A percentile compares a stretch with the other conserved stretches of the same genome.
Conservation (phyloP, 2,797 vertebrate genomes). For the Ispidina lecontei region DNA sequence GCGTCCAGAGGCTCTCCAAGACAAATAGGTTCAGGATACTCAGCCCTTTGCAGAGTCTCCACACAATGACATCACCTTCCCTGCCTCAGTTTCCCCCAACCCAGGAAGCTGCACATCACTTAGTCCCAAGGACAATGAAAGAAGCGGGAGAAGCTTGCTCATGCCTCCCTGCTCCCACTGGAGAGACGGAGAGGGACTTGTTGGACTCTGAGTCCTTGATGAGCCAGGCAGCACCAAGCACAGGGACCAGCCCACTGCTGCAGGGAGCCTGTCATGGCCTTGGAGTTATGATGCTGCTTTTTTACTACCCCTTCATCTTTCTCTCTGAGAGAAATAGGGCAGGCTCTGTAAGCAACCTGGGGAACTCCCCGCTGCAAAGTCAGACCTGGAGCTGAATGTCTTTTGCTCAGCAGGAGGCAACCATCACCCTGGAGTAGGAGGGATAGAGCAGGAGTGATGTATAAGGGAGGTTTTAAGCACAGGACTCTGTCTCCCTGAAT, state of each 20-base stretch:
- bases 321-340: rapidly evolving
- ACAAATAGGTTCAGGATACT: rapidly evolving
- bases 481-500: not conserved
- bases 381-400: not conserved
- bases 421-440: not conserved
- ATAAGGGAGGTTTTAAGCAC: not conserved
- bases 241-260: not conserved
- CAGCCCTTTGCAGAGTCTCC: rapidly evolving
- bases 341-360: not conserved
- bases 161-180: not conserved
- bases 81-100: not conserved
- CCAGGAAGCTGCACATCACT: not conserved
- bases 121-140: not conserved
- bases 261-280: not conserved
- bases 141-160: rapidly evolving
- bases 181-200: not conserved
- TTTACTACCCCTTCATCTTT: not conserved
- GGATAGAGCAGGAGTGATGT: not conserved
- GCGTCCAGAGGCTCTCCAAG: not conserved
- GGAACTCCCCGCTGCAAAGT: not conserved
- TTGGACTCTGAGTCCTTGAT: not conserved
- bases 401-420: not conserved
- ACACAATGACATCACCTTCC: rapidly evolving
- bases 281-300: not conserved
- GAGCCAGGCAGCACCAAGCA: not conserved